These are phyloP conservation scores for Philhelius pedissequus DNA, from an alignment of 2,888 invertebrate species.

Conservation along the genomic window DNA sequence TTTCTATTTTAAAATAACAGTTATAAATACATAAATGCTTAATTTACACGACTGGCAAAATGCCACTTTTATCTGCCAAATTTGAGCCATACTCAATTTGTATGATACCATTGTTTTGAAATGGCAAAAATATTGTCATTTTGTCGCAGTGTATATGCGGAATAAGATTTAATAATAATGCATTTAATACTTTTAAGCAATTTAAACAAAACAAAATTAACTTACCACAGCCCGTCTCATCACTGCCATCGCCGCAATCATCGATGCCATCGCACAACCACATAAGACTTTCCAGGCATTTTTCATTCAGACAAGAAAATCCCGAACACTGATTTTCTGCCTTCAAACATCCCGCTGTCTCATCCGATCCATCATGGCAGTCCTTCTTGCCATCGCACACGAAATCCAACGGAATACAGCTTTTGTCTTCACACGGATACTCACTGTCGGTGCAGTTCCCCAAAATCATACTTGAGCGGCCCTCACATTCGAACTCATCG, in stretches of 20 bases:
- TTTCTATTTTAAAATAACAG: no score
- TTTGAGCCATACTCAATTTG: no score
- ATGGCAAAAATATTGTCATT: no score
- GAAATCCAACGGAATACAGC: conserved; percentile 84
- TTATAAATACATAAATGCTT: no score
- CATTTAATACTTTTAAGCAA: no score
- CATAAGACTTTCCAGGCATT: conserved; percentile 79
- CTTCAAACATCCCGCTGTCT: conserved; percentile 79
- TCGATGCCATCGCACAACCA: conserved; percentile 81
- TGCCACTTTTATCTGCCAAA: no score
- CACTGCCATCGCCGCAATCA: conserved; percentile 82
- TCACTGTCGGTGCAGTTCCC: conserved; percentile 75
- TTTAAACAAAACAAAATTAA: no score
- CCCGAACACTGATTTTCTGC: conserved; percentile 80
- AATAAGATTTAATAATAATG: no score
- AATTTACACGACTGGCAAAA: no score
- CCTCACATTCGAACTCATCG: conserved; percentile 80
- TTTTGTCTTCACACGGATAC: conserved; percentile 75
- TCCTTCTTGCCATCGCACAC: conserved; percentile 87
- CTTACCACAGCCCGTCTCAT: conserved; percentile 81
- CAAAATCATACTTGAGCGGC: neutral
- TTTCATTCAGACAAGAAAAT: conserved; percentile 82
- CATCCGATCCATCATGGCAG: conserved; percentile 87
- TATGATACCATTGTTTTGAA: no score
- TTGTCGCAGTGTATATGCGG: no score